These are phyloP conservation scores for Takifugu flavidus DNA, from an alignment of 2,113 vertebrate genomes.

Conservation along the genomic window DNA sequence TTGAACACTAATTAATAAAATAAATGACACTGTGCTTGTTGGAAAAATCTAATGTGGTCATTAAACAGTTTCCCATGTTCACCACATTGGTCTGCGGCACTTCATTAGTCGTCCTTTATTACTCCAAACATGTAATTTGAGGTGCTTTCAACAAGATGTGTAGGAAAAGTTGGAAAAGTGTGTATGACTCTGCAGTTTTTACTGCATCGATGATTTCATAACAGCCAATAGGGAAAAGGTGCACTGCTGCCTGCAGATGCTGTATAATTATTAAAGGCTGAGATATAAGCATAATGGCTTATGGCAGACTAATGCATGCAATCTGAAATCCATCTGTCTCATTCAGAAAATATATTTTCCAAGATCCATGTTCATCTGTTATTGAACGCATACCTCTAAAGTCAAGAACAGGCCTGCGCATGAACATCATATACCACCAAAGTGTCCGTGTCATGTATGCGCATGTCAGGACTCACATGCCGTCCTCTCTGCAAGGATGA, in stretches of 20 bases:
- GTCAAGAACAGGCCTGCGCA: not conserved
- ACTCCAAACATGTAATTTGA: conserved; percentile 47
- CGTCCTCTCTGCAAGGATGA: conserved; percentile 72
- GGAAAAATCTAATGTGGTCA: not conserved
- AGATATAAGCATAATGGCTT: too few species aligned
- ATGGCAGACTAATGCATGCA: too few species aligned
- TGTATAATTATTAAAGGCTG: conserved; percentile 18
- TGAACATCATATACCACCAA: not conserved
- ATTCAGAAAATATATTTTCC: not conserved
- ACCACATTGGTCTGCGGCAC: not conserved
- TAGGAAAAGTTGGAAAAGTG: not conserved
- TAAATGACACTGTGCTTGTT: not conserved
- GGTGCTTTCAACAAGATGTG: conserved; percentile 7
- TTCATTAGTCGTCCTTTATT: conserved; percentile 13
- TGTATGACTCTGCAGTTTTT: conserved; percentile 62
- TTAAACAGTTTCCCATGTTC: not conserved
- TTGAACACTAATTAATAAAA: not conserved
- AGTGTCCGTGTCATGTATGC: conserved; percentile 5
- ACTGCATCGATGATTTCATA: conserved; percentile 3
- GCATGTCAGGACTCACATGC: conserved; percentile 69
- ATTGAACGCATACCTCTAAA: not conserved
- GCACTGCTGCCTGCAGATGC: conserved; percentile 40
- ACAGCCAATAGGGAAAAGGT: conserved; percentile 14
- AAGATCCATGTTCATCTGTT: not conserved
- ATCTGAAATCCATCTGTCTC: not conserved